Percentiles rank a stretch among this genome's conserved stretches.
phyloP scores from a whole-genome alignment of 2,113 vertebrate species.

The Ptyas mucosa region DNA sequence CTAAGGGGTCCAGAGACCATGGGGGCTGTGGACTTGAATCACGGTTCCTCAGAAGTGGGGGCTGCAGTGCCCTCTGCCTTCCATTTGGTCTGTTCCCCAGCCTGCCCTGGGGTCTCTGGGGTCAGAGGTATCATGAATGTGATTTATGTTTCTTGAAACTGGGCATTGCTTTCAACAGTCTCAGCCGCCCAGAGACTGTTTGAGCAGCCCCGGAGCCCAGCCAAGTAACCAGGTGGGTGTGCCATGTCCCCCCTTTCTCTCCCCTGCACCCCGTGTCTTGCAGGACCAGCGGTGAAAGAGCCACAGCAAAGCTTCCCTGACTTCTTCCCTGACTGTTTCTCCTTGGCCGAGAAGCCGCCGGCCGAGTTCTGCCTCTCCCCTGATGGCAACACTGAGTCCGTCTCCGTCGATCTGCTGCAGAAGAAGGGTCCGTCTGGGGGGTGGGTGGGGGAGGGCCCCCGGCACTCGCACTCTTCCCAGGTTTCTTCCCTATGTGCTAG shows the following conservation, averaged over 20 bases:
- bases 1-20: accelerated
- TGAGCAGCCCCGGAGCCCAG: neutral
- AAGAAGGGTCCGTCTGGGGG: slow-evolving; percentile 79
- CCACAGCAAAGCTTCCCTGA: slow-evolving; percentile 81
- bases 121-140: neutral
- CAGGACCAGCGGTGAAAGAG: slow-evolving; percentile 72
- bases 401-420: slow-evolving; percentile 87
- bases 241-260: neutral
- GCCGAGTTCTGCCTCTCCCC: slow-evolving; percentile 97
- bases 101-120: neutral
- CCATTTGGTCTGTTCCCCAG: neutral
- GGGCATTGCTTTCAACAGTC: neutral
- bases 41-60: neutral
- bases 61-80: neutral
- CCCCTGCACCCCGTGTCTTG: neutral
- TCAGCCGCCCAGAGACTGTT: neutral
- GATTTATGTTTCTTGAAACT: neutral
- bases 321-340: slow-evolving; percentile 92
- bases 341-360: slow-evolving; percentile 88
- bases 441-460: accelerated
- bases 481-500: neutral
- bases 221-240: neutral
- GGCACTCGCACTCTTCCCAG: neutral
- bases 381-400: slow-evolving; percentile 79
- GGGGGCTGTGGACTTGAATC: neutral